Base-by-base conservation (phyloP, 2,113 vertebrate genomes). In the Syngnathoides biaculeatus region DNA sequence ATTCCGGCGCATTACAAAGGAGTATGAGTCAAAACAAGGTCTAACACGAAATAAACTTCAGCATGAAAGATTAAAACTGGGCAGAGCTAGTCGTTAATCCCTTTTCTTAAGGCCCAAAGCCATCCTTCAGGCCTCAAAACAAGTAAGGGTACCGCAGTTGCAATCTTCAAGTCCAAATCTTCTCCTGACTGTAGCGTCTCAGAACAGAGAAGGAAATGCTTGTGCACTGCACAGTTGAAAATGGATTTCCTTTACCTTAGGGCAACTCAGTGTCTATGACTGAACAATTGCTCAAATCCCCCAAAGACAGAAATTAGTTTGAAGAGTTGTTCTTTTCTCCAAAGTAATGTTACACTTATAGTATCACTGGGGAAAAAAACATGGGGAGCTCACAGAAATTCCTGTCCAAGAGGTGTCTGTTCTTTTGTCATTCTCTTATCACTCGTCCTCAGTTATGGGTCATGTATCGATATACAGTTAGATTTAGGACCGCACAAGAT, bases 11-110 rank as follows among this genome's bases (percentile, higher is more conserved):
- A 80, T 90, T 88, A 84, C 73, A 74, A 73, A 78, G 78, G 69
- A 84, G 77, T 81, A 75, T 39, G 60, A 85, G 82, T 79, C 60
- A 72, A 80, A 89, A 89, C 84, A 87, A 86, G 85, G 65, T 67
- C 58, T 45, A 72, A 78, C 74, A 58, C 61, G 81, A 86, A 84
- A 80, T 86, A 82, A 86, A 89, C 79, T 73, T 67, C 30, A 73
- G 70, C 42, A 78, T 75, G 79, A 77, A 84, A 80, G 80, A 87
- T 83, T 76, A 71, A 82, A 77, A 72, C 65, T 65, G 65, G 72
- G 68, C 65, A 68, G 59, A 70, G 40, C 72, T 73, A 69, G 20
- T 65, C 52, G 64, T 63, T 87, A 90, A 89, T 88, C 85, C 75
- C 64, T 66, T 50, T 75, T 75, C 74, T 78, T 72, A 52, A 55